phyloP scores from a whole-genome alignment of 2,113 vertebrate species.

The Galeopterus variegatus region DNA sequence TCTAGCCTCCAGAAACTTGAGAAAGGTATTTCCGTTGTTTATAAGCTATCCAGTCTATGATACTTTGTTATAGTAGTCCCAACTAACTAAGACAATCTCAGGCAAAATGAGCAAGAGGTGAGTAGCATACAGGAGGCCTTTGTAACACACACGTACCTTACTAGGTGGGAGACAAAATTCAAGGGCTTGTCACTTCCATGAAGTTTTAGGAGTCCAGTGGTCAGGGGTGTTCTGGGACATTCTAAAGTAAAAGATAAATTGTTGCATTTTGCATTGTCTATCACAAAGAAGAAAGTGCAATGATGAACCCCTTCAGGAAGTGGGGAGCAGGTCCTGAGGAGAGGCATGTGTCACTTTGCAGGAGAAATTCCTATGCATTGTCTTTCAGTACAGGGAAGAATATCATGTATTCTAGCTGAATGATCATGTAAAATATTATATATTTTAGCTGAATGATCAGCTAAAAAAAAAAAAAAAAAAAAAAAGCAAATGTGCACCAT shows the following conservation, averaged over 20 bases:
- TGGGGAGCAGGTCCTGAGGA: too few species aligned
- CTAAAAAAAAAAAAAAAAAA: not conserved
- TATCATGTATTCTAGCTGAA: not conserved
- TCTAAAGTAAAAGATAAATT: not conserved
- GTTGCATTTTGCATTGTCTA: not conserved
- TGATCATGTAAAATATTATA: too few species aligned
- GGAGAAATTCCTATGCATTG: not conserved
- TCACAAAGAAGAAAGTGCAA: not conserved
- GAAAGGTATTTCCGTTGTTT: not conserved
- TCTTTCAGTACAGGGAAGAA: not conserved
- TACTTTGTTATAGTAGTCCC: not conserved
- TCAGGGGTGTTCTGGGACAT: not conserved
- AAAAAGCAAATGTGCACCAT: not conserved
- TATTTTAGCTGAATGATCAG: not conserved
- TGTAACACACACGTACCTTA: not conserved
- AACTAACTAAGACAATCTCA: not conserved
- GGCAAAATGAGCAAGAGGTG: not conserved
- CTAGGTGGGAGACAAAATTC: not conserved
- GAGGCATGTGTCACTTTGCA: not conserved
- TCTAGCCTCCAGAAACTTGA: not conserved
- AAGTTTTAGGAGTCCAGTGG: not conserved
- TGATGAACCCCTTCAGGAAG: not conserved
- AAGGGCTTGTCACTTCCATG: not conserved
- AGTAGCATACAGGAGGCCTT: not conserved
- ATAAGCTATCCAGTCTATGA: not conserved